phyloP scores from a whole-genome alignment of 2,797 vertebrate species.

The Nyctalus aviator region DNA sequence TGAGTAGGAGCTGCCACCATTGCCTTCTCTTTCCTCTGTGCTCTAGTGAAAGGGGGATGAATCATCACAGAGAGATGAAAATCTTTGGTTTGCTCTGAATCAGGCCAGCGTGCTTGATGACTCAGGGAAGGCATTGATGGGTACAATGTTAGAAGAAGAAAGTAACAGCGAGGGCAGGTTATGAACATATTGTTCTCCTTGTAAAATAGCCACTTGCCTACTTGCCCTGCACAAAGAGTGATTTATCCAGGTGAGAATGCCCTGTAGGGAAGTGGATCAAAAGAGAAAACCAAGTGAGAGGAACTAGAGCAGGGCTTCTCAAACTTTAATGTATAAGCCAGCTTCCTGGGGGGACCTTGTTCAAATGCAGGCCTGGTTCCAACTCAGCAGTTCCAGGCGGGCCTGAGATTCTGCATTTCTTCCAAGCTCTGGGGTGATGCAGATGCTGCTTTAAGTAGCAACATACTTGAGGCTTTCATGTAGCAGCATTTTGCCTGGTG shows the following conservation, averaged over 20 bases:
- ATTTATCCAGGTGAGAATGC: constrained; percentile 70
- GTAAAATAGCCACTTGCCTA: constrained; percentile 77
- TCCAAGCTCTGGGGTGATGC: background rate
- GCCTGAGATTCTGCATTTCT: constrained; percentile 55
- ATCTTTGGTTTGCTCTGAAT: constrained; percentile 78
- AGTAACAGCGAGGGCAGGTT: constrained; percentile 75
- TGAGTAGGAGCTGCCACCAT: constrained; percentile 42
- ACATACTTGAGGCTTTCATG: background rate
- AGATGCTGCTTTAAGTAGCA: background rate
- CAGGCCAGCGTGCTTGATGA: constrained; percentile 70
- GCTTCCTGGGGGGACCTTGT: constrained; percentile 25
- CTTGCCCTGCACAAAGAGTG: constrained; percentile 72
- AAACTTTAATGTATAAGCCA: constrained; percentile 55
- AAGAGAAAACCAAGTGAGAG: constrained; percentile 70
- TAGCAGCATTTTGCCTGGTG: constrained; percentile 18
- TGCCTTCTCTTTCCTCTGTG: constrained; percentile 64
- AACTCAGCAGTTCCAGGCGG: background rate
- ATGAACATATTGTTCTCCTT: constrained; percentile 79
- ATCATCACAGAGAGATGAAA: constrained; percentile 78
- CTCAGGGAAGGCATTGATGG: constrained; percentile 74
- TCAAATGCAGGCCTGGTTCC: constrained; percentile 37
- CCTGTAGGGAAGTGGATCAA: constrained; percentile 78
- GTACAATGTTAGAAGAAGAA: constrained; percentile 77
- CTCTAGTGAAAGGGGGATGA: constrained; percentile 64
- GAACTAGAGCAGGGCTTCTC: constrained; percentile 65